Percentiles rank a stretch among this genome's conserved stretches.
Conservation (phyloP, 2,888 invertebrate species). For the Drosophila lutescens region DNA sequence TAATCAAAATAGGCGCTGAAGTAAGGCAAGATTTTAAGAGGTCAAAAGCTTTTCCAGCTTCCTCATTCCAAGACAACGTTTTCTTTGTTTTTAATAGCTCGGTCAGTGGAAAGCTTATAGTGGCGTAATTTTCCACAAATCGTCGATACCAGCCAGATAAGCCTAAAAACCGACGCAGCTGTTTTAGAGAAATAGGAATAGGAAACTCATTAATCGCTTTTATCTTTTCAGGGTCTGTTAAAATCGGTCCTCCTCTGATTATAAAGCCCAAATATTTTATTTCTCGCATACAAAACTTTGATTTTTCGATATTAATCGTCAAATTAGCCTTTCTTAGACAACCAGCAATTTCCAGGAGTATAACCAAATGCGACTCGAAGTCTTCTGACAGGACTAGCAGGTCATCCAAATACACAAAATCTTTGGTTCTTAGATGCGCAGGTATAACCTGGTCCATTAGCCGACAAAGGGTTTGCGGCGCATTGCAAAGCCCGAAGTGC, state of each 20-base stretch:
- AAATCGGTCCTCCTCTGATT: neutral
- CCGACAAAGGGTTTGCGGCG: conserved; percentile 32
- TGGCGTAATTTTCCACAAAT: no score
- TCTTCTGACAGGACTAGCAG: conserved; percentile 11
- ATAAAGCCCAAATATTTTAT: neutral
- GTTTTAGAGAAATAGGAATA: no score
- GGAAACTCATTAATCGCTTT: conserved; percentile 10
- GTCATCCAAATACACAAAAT: conserved; percentile 38
- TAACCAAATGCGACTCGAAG: neutral
- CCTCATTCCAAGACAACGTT: neutral
- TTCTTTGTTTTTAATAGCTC: conserved; percentile 12
- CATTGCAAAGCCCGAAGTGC: no score
- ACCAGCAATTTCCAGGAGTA: neutral
- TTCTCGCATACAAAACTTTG: conserved; percentile 2
- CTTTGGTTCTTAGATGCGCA: conserved; percentile 12
- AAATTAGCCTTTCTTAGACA: conserved; percentile 1
- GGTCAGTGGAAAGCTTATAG: conserved; percentile 5
- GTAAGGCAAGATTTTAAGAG: neutral
- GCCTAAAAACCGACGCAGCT: no score
- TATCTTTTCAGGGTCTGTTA: conserved; percentile 9
- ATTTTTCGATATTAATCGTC: no score
- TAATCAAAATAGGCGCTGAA: no score
- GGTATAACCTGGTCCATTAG: neutral
- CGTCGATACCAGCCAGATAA: no score
- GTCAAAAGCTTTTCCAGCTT: conserved; percentile 5